Evolutionary conservation across 1,140 invertebrate genomes (phyloP).

Genomic region (Polyergus mexicanus): DNA sequence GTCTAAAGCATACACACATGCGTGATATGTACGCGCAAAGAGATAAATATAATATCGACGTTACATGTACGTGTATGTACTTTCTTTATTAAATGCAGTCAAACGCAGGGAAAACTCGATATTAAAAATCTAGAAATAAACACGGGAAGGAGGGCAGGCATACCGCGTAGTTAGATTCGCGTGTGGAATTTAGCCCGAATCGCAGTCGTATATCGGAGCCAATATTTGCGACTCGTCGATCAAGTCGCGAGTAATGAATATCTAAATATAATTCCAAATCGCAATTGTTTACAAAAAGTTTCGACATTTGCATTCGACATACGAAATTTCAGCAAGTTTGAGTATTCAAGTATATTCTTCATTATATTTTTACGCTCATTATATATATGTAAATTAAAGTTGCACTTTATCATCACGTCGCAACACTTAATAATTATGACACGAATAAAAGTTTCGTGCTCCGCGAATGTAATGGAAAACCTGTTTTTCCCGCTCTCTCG

Average conservation of each 20-base stretch:
- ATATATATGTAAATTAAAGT: no score
- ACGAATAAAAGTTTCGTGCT: neutral
- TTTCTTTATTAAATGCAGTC: no score
- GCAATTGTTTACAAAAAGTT: constrained; percentile 65
- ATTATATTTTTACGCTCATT: no score
- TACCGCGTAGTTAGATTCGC: neutral
- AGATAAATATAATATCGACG: no score
- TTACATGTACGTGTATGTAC: no score
- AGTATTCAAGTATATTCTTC: neutral
- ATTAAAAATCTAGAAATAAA: neutral
- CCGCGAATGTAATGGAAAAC: neutral
- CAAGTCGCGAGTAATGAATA: neutral
- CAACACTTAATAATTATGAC: constrained; percentile 31
- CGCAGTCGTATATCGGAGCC: neutral
- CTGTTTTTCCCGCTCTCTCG: constrained; percentile 8
- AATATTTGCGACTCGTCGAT: neutral
- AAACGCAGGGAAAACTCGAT: neutral
- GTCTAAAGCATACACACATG: no score
- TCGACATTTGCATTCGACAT: neutral
- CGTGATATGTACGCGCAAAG: no score
- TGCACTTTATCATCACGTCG: no score
- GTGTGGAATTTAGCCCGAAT: neutral
- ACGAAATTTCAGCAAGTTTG: neutral
- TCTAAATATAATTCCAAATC: constrained; percentile 59
- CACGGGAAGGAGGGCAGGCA: neutral